Conservation (phyloP, 2,113 vertebrate species). For the Trachemys scripta region DNA sequence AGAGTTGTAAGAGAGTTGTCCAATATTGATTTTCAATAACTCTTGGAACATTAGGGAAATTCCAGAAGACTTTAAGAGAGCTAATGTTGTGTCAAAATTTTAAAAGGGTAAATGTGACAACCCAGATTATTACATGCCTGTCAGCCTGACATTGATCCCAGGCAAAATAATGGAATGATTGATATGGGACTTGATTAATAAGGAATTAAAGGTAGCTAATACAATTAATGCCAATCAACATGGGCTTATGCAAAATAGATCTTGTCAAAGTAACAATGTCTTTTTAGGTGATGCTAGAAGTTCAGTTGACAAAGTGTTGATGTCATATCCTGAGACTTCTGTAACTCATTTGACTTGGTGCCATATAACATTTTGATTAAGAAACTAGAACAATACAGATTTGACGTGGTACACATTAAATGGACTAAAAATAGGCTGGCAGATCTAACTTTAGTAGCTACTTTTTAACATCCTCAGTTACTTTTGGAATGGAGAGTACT, state of each 20-base stretch:
- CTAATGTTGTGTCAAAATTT: not conserved
- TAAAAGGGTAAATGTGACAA: not conserved
- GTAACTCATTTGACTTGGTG: not conserved
- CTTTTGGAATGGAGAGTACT: slow-evolving; percentile 2
- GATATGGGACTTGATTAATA: not conserved
- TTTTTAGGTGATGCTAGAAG: not conserved
- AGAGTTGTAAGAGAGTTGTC: not conserved
- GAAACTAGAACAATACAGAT: not conserved
- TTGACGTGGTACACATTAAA: not conserved
- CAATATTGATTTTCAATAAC: not conserved
- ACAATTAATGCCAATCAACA: not conserved
- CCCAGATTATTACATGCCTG: not conserved
- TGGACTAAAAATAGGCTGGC: not conserved
- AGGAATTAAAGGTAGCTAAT: not conserved
- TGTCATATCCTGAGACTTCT: not conserved
- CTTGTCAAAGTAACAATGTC: not conserved
- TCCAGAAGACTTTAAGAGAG: not conserved
- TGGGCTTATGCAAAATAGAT: not conserved
- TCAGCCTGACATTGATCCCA: not conserved
- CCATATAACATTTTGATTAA: not conserved
- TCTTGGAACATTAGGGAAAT: not conserved
- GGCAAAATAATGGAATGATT: not conserved
- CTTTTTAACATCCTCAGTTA: not conserved
- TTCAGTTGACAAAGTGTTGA: not conserved
- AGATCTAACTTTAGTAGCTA: not conserved